phyloP scores from a whole-genome alignment of 2,888 invertebrate genomes.

The Dynastes maya region DNA sequence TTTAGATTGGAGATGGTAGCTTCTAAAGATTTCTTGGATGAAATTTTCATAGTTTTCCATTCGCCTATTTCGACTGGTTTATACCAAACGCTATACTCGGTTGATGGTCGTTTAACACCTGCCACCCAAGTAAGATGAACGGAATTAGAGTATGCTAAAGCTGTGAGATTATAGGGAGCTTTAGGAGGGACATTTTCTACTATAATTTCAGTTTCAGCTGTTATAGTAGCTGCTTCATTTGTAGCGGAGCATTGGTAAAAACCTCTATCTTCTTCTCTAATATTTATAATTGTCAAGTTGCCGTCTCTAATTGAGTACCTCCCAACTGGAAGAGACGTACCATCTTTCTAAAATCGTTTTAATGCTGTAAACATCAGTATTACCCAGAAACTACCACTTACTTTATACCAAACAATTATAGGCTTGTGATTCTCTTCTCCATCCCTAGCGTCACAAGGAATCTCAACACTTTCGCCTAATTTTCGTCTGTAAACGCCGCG shows the following conservation, averaged over 20 bases:
- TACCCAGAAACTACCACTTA: slow-evolving; percentile 63
- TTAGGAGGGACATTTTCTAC: slow-evolving; percentile 92
- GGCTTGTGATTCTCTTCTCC: slow-evolving; percentile 79
- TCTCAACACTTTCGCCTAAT: slow-evolving; percentile 83
- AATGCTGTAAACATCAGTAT: not conserved
- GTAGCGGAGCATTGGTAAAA: slow-evolving; percentile 87
- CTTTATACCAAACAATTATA: slow-evolving; percentile 80
- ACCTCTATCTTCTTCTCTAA: slow-evolving; percentile 91
- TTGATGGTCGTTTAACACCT: slow-evolving; percentile 80
- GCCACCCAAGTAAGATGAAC: slow-evolving; percentile 89
- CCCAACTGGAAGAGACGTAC: slow-evolving; percentile 78
- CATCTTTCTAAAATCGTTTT: slow-evolving; percentile 78
- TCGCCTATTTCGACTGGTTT: slow-evolving; percentile 82
- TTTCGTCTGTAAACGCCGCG: slow-evolving; percentile 88
- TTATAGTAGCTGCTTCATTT: slow-evolving; percentile 91
- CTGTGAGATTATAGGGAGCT: slow-evolving; percentile 90
- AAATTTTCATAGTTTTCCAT: slow-evolving; percentile 88
- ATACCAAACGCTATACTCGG: slow-evolving; percentile 91
- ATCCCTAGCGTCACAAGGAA: slow-evolving; percentile 87
- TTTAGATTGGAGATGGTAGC: slow-evolving; percentile 85
- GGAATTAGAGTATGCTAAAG: slow-evolving; percentile 80
- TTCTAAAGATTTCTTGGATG: slow-evolving; percentile 81
- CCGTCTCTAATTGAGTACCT: slow-evolving; percentile 80
- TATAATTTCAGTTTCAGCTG: slow-evolving; percentile 84
- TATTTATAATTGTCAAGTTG: slow-evolving; percentile 87